phyloP scores from a whole-genome alignment of 2,888 invertebrate species.

The Drosophila vallismaia region DNA sequence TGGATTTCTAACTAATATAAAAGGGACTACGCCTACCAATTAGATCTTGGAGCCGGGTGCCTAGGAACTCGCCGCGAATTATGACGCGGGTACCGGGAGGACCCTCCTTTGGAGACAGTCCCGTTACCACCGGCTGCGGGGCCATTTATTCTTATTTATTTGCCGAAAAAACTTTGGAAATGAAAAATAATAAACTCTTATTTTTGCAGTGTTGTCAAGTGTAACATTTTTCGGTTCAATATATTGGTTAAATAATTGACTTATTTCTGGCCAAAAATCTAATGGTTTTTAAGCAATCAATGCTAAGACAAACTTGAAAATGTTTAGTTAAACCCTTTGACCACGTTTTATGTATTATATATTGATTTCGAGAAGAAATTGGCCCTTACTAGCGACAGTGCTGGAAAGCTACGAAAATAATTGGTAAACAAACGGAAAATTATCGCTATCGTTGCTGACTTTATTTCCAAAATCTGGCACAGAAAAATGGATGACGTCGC shows the following conservation, averaged over 20 bases:
- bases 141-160: slow-evolving; percentile 85
- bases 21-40: slow-evolving; percentile 86
- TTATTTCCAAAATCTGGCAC: slow-evolving; percentile 20
- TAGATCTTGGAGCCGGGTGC: slow-evolving; percentile 92
- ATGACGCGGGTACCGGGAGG: slow-evolving; percentile 98
- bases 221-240: neutral
- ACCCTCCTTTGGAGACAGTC: slow-evolving; percentile 99
- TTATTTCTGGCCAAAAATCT: too few relatives aligned
- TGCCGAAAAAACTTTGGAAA: neutral
- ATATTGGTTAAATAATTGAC: neutral
- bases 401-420: neutral
- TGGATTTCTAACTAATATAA: neutral
- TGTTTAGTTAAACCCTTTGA: too few relatives aligned
- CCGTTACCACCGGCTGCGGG: slow-evolving; percentile 95
- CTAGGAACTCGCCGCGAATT: slow-evolving; percentile 97
- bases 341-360: too few relatives aligned
- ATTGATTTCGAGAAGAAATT: too few relatives aligned
- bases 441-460: slow-evolving; percentile 1
- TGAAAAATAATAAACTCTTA: slow-evolving; percentile 9
- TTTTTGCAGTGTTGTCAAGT: slow-evolving; percentile 5
- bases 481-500: slow-evolving; percentile 82
- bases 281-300: too few relatives aligned
- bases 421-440: slow-evolving; percentile 1
- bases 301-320: too few relatives aligned
- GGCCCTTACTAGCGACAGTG: neutral